Conservation (phyloP, 2,113 vertebrate genomes). For the Micromys minutus region DNA sequence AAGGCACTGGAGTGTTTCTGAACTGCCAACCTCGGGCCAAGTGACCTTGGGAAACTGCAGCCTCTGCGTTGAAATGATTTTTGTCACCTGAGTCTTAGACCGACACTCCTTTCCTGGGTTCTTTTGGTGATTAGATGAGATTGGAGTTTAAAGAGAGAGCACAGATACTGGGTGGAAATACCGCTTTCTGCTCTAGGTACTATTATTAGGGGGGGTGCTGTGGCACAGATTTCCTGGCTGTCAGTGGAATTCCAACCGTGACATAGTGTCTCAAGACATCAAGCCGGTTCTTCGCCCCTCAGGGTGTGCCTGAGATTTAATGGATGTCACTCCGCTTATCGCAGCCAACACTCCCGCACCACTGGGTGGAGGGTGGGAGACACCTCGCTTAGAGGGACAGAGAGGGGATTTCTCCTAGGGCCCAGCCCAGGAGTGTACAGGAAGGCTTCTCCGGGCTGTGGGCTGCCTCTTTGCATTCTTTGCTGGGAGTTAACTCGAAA, state of each 20-base stretch:
- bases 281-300: conserved; percentile 11
- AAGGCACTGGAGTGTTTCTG: neutral
- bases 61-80: conserved; percentile 20
- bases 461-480: neutral
- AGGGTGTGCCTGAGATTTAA: conserved; percentile 52
- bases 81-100: conserved; percentile 1
- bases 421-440: neutral
- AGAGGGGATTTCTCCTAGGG: neutral
- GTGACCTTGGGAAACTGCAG: conserved; percentile 65
- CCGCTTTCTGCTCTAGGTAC: neutral
- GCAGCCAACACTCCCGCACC: neutral
- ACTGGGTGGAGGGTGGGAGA: conserved; percentile 21
- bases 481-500: neutral
- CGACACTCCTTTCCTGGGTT: neutral
- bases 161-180: neutral
- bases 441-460: fast-evolving
- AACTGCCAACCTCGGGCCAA: neutral
- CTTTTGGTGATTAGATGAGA: neutral
- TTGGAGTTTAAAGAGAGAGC: conserved; percentile 7
- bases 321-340: conserved; percentile 67
- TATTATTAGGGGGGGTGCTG: neutral
- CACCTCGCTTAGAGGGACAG: neutral
- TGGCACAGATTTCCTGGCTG: neutral
- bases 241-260: conserved; percentile 37
- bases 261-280: neutral